Base-by-base conservation (phyloP, 2,888 invertebrate genomes). In the Poecilus cupreus region DNA sequence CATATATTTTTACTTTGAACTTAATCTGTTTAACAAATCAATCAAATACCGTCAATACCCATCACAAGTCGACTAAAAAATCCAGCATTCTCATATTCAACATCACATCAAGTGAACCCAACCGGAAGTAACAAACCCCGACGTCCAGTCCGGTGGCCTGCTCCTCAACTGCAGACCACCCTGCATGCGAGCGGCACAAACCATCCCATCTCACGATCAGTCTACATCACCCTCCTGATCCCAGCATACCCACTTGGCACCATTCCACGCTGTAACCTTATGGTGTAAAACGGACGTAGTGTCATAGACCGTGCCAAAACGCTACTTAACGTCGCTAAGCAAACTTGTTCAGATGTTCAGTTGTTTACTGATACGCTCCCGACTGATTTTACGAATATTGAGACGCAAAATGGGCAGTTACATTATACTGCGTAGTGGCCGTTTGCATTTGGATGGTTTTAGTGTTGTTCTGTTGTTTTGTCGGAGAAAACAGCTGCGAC, bases 291-390 rank as follows among this genome's bases (percentile, higher is more conserved):
- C 11, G 8, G 51, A 4, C 39, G 8, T 43, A 77, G 60, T 68
- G 51, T 68, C 64, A 68, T 70, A 68, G 79, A 68, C 79, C 79
- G 79, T 79, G 79, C 79, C 37, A 79, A 70, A 79, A 79, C 49
- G 79, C 46, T 79, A 79, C 79, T 79, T 79, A 70, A 70, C 68
- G 13, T 79, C 10, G 60, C 57, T 64, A 64, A 78, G 64, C 79
- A 79, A 79, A 79, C 79, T 68, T 79, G 68, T 79, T 79, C 72
- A 79, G 79, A 46, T 79, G 68, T 70, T 79, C 46, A 79, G 79
- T 68, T 79, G 79, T 79, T 79, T 79, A 79, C 79, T 79, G 79
- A 64, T 78, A 78, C 78, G 37, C 76, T 57, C 22, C 11, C 8
- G 75, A 37, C 16, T 43, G 78, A 78, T 64, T 78, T 78, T 43